Conservation (phyloP, 2,113 vertebrate species). For the Megaleporinus macrocephalus region DNA sequence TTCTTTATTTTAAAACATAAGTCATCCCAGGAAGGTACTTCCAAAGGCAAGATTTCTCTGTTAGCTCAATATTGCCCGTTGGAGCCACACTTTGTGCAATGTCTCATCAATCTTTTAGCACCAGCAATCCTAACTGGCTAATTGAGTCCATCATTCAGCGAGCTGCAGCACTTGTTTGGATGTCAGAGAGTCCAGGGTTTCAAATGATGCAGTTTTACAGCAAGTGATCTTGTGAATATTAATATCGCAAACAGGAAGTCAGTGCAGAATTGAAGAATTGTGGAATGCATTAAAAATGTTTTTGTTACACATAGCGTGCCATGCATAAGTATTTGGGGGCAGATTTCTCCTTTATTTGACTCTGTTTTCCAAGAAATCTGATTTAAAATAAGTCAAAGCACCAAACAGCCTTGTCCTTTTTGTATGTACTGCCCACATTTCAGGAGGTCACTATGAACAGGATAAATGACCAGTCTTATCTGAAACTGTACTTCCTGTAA, state of each 20-base stretch:
- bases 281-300: too few species aligned
- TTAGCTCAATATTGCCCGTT: background rate
- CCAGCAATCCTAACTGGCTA: constrained; percentile 9
- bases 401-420: too few species aligned
- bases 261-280: background rate
- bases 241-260: background rate
- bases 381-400: background rate
- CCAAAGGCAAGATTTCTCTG: background rate
- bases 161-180: background rate
- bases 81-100: background rate
- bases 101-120: constrained; percentile 28
- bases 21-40: background rate
- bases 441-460: too few species aligned
- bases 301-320: too few species aligned
- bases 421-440: too few species aligned
- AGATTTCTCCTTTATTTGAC: background rate
- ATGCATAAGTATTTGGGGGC: background rate
- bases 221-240: constrained; percentile 8
- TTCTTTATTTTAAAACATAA: background rate
- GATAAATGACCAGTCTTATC: too few species aligned
- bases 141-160: constrained; percentile 27
- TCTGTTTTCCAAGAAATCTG: too few species aligned
- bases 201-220: background rate
- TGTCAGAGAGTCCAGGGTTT: constrained; percentile 4
- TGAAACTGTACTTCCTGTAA: too few species aligned